These are phyloP conservation scores for Melanotaenia duboulayi DNA, from an alignment of 2,113 vertebrate genomes.

Conservation along the genomic window DNA sequence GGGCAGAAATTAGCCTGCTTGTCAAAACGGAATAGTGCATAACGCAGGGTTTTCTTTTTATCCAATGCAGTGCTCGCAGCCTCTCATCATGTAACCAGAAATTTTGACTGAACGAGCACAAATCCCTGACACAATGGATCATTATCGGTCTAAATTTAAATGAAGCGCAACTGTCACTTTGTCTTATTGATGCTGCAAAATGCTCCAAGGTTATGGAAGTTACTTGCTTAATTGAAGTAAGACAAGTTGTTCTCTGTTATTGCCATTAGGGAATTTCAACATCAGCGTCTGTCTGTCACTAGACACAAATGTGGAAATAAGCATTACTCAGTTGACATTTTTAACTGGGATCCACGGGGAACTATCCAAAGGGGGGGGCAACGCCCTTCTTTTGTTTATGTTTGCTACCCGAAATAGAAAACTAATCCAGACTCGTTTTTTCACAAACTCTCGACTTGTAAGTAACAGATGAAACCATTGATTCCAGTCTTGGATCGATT, in stretches of 20 bases:
- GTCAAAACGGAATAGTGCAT: slow-evolving; percentile 69
- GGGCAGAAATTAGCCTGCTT: slow-evolving; percentile 72
- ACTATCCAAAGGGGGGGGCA: too few species aligned
- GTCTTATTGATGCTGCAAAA: slow-evolving; percentile 45
- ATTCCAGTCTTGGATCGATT: slow-evolving; percentile 60
- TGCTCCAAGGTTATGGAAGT: slow-evolving; percentile 64
- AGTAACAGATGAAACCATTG: slow-evolving; percentile 70
- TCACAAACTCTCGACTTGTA: slow-evolving; percentile 49
- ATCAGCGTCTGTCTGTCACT: slow-evolving; percentile 35
- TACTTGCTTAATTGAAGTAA: slow-evolving; percentile 57
- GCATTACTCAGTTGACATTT: slow-evolving; percentile 21
- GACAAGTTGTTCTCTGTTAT: slow-evolving; percentile 54
- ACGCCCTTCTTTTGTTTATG: slow-evolving; percentile 29
- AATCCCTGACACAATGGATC: slow-evolving; percentile 51
- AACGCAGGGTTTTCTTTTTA: slow-evolving; percentile 49
- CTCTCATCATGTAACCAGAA: slow-evolving; percentile 55
- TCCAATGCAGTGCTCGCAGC: slow-evolving; percentile 33
- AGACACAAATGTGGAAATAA: slow-evolving; percentile 44
- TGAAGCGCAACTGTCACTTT: slow-evolving; percentile 61
- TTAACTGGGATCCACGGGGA: background rate
- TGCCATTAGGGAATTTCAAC: slow-evolving; percentile 53
- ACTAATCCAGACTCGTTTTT: slow-evolving; percentile 59
- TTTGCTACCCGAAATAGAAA: slow-evolving; percentile 45
- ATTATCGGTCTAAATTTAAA: slow-evolving; percentile 74
- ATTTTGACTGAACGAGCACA: slow-evolving; percentile 61